These are phyloP conservation scores for Lithophane ornitopus DNA, from an alignment of 2,888 invertebrate species.

Conservation along the genomic window DNA sequence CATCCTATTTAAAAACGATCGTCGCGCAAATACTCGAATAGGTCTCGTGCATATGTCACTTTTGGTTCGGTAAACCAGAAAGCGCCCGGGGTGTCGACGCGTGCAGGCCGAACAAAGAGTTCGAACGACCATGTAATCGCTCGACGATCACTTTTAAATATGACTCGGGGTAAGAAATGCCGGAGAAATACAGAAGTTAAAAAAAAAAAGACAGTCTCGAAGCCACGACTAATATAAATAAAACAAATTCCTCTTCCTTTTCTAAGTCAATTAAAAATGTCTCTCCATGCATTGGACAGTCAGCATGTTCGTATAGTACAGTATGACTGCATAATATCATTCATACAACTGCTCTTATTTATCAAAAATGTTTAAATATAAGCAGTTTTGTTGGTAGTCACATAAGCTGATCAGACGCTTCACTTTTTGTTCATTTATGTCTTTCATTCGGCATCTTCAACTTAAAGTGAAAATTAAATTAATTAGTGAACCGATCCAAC, in stretches of 20 bases:
- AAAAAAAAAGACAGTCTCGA: neutral
- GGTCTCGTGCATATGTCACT: too few relatives aligned
- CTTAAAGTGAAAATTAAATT: neutral
- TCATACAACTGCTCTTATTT: neutral
- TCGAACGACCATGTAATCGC: too few relatives aligned
- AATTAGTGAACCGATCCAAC: neutral
- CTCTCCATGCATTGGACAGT: neutral
- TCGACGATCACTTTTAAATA: too few relatives aligned
- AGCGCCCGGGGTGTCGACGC: too few relatives aligned
- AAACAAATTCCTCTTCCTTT: neutral
- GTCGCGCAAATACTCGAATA: too few relatives aligned
- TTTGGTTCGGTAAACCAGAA: too few relatives aligned
- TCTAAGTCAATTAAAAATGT: neutral
- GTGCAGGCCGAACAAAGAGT: too few relatives aligned
- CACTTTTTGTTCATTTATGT: too few relatives aligned
- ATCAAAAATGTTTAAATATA: neutral
- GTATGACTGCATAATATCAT: neutral
- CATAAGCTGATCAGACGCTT: too few relatives aligned
- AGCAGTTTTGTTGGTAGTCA: conserved; percentile 1
- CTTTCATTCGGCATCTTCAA: too few relatives aligned
- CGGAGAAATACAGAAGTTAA: neutral
- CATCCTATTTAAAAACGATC: too few relatives aligned
- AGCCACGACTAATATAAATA: neutral
- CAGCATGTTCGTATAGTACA: neutral
- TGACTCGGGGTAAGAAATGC: neutral